These are phyloP conservation scores for Porites evermanni DNA, from an alignment of 92 coral and sea anemone species.

Conservation along the genomic window DNA sequence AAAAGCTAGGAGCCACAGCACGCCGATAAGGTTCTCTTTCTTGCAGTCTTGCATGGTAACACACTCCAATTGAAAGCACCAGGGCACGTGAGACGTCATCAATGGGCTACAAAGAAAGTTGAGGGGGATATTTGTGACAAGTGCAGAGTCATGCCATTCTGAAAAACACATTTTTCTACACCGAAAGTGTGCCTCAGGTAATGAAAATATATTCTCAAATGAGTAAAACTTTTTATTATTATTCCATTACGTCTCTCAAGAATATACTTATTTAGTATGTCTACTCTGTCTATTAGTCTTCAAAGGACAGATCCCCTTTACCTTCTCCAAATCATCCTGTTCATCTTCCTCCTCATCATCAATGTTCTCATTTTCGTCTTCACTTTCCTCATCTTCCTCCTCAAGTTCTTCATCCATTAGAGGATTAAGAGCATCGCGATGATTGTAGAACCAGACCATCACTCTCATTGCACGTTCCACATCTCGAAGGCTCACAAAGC, in stretches of 20 bases:
- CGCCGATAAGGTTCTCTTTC: conserved; percentile 55
- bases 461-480: conserved; percentile 83
- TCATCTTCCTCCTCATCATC: conserved; percentile 6
- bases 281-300: too few relatives aligned
- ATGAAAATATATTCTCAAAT: too few relatives aligned
- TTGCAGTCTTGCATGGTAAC: conserved; percentile 87
- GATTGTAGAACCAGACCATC: conserved; percentile 76
- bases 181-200: too few relatives aligned
- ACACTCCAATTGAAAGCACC: conserved; percentile 87
- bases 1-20: conserved; percentile 45
- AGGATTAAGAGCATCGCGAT: conserved; percentile 51
- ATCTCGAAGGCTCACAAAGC: conserved; percentile 88
- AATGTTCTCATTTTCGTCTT: conserved; percentile 27
- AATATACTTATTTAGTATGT: not conserved
- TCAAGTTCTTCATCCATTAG: conserved; percentile 38
- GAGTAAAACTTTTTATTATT: conserved; percentile 4
- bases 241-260: too few relatives aligned
- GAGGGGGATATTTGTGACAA: not conserved
- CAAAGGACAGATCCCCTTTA: too few relatives aligned
- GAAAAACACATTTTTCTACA: too few relatives aligned
- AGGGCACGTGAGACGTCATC: conserved; percentile 71
- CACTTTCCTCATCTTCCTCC: conserved; percentile 21
- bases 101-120: conserved; percentile 45
- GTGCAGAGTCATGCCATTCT: not conserved
- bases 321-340: conserved; percentile 33